These are phyloP conservation scores for Excalfactoria chinensis DNA, from an alignment of 2,113 vertebrate genomes.

Conservation along the genomic window DNA sequence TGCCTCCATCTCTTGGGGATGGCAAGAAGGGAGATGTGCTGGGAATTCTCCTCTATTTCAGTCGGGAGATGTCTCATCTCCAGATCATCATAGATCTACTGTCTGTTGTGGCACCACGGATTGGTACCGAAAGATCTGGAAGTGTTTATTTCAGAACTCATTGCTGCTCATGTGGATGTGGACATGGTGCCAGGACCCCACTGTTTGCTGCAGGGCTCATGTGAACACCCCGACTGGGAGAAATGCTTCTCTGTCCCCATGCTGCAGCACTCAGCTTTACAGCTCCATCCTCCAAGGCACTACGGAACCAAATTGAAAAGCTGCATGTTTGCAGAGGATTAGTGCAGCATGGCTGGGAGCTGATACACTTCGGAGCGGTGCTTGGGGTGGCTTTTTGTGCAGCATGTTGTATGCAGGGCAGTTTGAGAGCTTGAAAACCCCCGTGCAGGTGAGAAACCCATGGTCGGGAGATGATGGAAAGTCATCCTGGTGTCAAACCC, in stretches of 20 bases:
- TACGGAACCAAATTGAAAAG: neutral
- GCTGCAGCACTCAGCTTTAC: neutral
- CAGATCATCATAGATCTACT: neutral
- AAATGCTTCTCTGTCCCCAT: neutral
- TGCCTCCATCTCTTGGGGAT: neutral
- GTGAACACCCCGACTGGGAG: neutral
- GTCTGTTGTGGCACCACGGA: neutral
- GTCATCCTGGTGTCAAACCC: neutral
- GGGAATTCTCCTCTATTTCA: neutral
- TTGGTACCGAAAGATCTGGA: neutral
- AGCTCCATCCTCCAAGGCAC: neutral
- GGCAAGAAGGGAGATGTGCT: neutral
- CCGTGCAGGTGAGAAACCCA: neutral
- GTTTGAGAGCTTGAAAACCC: neutral
- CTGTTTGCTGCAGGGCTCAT: neutral
- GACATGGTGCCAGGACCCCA: neutral
- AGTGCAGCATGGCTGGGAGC: neutral
- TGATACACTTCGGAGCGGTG: neutral
- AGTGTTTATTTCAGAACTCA: neutral
- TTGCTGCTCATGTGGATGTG: fast-evolving
- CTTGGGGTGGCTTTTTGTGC: neutral
- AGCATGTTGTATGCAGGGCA: neutral
- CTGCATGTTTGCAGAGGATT: neutral
- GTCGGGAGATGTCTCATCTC: neutral
- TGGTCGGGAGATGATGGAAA: neutral